These are phyloP conservation scores for Melieria omissa DNA, from an alignment of 2,888 invertebrate species.

Conservation along the genomic window DNA sequence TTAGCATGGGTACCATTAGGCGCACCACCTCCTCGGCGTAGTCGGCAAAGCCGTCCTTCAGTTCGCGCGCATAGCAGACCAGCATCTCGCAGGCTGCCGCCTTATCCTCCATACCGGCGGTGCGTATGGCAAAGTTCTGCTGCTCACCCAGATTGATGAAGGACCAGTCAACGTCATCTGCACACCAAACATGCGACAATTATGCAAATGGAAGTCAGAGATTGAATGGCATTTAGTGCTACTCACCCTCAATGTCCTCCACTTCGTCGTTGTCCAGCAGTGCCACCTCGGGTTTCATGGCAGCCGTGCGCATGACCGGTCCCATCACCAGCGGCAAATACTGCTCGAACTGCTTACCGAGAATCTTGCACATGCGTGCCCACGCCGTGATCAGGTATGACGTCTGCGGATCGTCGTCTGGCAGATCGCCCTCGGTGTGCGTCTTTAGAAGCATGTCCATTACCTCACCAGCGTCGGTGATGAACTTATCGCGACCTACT, in stretches of 20 bases:
- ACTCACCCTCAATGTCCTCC: slow-evolving; percentile 76
- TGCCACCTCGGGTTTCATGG: slow-evolving; percentile 90
- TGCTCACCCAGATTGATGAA: slow-evolving; percentile 91
- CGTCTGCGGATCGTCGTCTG: slow-evolving; percentile 96
- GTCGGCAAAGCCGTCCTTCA: slow-evolving; percentile 78
- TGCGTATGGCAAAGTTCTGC: slow-evolving; percentile 91
- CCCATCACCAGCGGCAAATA: slow-evolving; percentile 92
- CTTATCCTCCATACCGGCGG: slow-evolving; percentile 90
- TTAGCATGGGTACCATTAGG: slow-evolving; percentile 84
- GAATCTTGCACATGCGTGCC: slow-evolving; percentile 97
- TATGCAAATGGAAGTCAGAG: neutral
- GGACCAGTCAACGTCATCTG: slow-evolving; percentile 84
- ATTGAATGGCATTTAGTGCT: neutral
- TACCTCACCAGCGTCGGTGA: slow-evolving; percentile 91
- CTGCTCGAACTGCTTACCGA: slow-evolving; percentile 86
- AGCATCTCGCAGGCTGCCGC: slow-evolving; percentile 94
- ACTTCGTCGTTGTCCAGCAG: slow-evolving; percentile 84
- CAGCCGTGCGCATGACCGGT: slow-evolving; percentile 86
- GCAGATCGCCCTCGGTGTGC: slow-evolving; percentile 84
- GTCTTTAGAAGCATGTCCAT: slow-evolving; percentile 95
- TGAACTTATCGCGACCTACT: slow-evolving; percentile 86
- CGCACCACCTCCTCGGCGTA: slow-evolving; percentile 80
- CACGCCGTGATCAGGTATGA: slow-evolving; percentile 98
- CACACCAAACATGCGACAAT: neutral
- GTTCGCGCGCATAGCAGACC: slow-evolving; percentile 89